Evolutionary conservation across 2,113 vertebrate species (phyloP), one percentile per base, ranked within the genome.

Genomic region (Sebastes schlegelii): DNA sequence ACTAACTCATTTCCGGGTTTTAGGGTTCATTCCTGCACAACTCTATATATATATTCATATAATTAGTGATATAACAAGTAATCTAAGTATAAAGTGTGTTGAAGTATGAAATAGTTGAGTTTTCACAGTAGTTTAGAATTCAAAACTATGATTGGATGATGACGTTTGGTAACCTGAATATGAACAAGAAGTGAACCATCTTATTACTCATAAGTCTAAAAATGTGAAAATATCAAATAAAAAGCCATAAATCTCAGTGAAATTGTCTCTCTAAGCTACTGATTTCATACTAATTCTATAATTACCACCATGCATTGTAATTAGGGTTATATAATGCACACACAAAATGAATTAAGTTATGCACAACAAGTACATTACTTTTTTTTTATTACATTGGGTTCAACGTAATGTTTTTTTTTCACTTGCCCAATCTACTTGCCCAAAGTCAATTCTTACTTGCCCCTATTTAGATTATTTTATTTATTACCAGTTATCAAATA

Each of bases 261-360:
- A 80, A 60, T 64, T 80, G 23, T n/a, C 54, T 81, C 64, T n/a
- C 63, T 48, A 77, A 79, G 61, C 42, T 21, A 19, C 55, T 17
- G 34, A 49, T 74, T 46, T 66, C 63, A 69, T 43, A 42, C 45
- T 55, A n/a, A 16, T 51, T 65, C 17, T 55, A 19, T 57, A 63
- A 23, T 70, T 71, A 63, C 61, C 63, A 34, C 54, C 12, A 54
- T 73, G 13, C 69, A 76, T 84, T 58, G 45, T 51, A 86, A 52
- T 84, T 45, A 54, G 19, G n/a, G 19, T 80, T 73, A 58, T 62
- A 23, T 78, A 81, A 69, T 75, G 40, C 40, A 60, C 5, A 61
- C 55, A 19, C 46, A 40, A 52, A 73, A 63, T 72, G 19, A 52
- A 58, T 62, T 66, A 58, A 71, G 17, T 48, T 58, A 14, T 75